phyloP scores from a whole-genome alignment of 1,140 invertebrate species.

The Proctacanthus coquilletti region DNA sequence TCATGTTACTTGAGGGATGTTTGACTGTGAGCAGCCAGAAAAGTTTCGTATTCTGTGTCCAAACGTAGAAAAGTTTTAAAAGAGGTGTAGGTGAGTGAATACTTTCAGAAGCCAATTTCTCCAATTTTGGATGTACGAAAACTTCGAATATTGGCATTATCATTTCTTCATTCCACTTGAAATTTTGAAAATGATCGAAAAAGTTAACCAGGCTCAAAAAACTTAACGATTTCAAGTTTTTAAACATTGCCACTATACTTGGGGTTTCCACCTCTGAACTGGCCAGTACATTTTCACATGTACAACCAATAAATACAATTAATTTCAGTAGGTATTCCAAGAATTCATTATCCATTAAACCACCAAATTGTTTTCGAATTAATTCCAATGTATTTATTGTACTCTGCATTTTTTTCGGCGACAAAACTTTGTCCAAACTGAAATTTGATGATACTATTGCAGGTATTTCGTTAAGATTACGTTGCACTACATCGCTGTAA shows the following conservation, averaged over 20 bases:
- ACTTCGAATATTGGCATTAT: constrained; percentile 60
- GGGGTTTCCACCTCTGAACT: constrained; percentile 22
- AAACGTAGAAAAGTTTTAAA: constrained; percentile 58
- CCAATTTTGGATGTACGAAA: constrained; percentile 65
- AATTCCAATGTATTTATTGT: constrained; percentile 60
- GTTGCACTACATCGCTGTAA: constrained; percentile 46
- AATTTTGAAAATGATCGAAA: constrained; percentile 64
- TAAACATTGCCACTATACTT: constrained; percentile 36
- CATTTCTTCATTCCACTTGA: constrained; percentile 52
- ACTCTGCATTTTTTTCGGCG: constrained; percentile 58
- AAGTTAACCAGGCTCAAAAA: constrained; percentile 50
- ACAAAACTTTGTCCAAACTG: constrained; percentile 14
- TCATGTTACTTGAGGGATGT: constrained; percentile 27
- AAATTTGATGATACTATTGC: constrained; percentile 19
- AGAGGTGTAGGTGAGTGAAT: constrained; percentile 69
- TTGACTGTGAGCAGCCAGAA: constrained; percentile 48
- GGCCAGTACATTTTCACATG: constrained; percentile 41
- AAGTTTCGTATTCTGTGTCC: constrained; percentile 62
- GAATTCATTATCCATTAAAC: constrained; percentile 47
- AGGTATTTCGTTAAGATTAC: constrained; percentile 20
- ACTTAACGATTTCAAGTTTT: constrained; percentile 44
- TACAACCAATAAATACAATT: constrained; percentile 49
- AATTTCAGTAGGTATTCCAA: constrained; percentile 56
- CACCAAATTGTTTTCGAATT: constrained; percentile 73
- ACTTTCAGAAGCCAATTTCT: constrained; percentile 62